These are phyloP conservation scores for Podabrus alpinus DNA, from an alignment of 2,888 invertebrate genomes.

Conservation along the genomic window DNA sequence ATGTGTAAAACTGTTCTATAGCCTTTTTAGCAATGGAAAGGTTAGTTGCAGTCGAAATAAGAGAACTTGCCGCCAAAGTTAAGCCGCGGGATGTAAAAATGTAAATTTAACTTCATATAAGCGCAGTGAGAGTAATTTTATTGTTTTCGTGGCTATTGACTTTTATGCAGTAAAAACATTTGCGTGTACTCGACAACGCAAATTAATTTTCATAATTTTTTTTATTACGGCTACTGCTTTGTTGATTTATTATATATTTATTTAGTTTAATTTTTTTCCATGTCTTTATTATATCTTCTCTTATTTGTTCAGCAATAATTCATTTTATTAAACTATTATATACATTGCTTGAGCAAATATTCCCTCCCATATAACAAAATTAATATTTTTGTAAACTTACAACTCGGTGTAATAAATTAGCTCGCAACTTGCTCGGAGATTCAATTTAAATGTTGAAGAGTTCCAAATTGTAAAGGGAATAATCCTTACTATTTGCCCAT, in stretches of 20 bases:
- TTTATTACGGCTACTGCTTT: background rate
- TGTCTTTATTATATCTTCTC: background rate
- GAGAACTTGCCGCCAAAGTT: slow-evolving; percentile 43
- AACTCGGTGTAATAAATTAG: background rate
- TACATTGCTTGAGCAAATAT: too few species aligned
- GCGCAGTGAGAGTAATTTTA: slow-evolving; percentile 41
- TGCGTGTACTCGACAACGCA: background rate
- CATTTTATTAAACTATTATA: background rate
- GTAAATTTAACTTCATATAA: slow-evolving; percentile 43
- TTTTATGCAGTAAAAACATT: background rate
- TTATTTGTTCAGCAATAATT: background rate
- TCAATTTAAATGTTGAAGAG: too few species aligned
- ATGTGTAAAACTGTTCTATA: slow-evolving; percentile 43
- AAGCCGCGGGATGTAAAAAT: slow-evolving; percentile 45
- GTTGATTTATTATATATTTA: background rate
- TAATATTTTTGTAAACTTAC: too few species aligned
- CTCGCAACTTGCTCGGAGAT: background rate
- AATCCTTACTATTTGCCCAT: too few species aligned
- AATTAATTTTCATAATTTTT: background rate
- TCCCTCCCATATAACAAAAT: too few species aligned
- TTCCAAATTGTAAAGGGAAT: too few species aligned
- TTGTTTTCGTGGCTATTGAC: slow-evolving; percentile 36
- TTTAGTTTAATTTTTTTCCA: background rate
- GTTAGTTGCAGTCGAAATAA: slow-evolving; percentile 31
- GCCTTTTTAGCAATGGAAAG: slow-evolving; percentile 44